Base-by-base conservation (phyloP, 2,888 invertebrate genomes). In the Protophormia terraenovae region DNA sequence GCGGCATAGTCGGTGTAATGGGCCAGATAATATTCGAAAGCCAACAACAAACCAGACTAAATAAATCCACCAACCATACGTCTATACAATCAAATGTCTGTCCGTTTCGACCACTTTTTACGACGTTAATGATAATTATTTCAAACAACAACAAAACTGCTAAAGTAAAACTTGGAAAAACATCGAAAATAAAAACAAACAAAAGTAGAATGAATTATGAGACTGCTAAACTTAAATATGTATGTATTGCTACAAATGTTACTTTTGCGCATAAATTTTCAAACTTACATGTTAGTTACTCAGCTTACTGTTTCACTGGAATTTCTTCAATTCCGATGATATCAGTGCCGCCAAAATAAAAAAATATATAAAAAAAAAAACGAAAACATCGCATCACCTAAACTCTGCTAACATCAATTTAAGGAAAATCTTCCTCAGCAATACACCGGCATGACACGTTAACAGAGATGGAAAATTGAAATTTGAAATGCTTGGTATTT, bases 181-280 rank as follows among this genome's bases (percentile, higher is more conserved):
- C 64, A 64, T 53, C 24, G 16, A 38, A 55, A 35, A 19, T 24
- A 41, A 58, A 80, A 64, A 27, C 32, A 75, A 69, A 55, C 53
- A 53, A 45, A 79, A 69, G 64, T 76, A 38, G 73, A 86, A 85
- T 87, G 79, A 87, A 60, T 85, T 86, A 86, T 86, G 81, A n/a
- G 71, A 41, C 71, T 71, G 73, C 66, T 82, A 82, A 80, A 82
- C 66, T 79, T 75, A 82, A 85, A 85, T 82, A n/a, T n/a, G n/a
- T n/a, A n/a, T n/a, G n/a, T n/a, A 78, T 75, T 72, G 71, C 84
- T 80, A 78, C 66, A 80, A 73, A 77, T 86, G 87, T 87, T 89
- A 87, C 86, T 88, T 88, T 88, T 87, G 87, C 88, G 88, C 89
- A 89, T 88, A 88, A 89, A 90, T 89, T 89, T 88, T 64, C 64